Evolutionary conservation across 2,113 vertebrate genomes (phyloP), one percentile per base, ranked within the genome.

Genomic region (Aramus guarauna): DNA sequence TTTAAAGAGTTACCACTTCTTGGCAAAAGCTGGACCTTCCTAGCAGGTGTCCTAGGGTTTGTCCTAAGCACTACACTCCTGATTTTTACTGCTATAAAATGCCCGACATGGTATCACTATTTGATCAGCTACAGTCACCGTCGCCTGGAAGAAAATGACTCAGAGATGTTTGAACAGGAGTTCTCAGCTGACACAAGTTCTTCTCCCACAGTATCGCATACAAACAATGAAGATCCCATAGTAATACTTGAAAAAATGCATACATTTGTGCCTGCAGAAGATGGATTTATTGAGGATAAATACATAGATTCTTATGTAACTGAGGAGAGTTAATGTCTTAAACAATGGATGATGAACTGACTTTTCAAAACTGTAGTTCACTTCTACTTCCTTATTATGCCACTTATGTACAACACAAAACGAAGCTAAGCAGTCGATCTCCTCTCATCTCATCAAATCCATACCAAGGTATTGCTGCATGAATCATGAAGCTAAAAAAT

Each of bases 241-340:
- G 88, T 95, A 84, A 94, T 94, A 92, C 98, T 97, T 97, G 97
- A 98, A 94, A 97, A 98, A 97, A 89, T 91, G 50, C 94, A 96
- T 62, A 84, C 83, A 87, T 96, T 97, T 94, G 78, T 67, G 34
- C 91, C 97, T 34, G 98, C 97, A 12, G 99, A 99, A 29, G 99
- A 99, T 83, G 98, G 97, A 58, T 99, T 98, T 96, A 99, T 99
- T 97, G 99, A 99, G 96, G 99, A 99, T 78, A 98, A 98, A 45
- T 99, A 99, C 58, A 98, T 98, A 90, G 98, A 98, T 82, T 47
- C 97, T 22, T 97, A 97, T 6, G 97, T 89, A 96, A 56, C 26
- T 24, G 95, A 97, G 63, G 77, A 95, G 75, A 80, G 32, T 43
- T 98, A 96, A 97, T 53, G 56, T 76, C 43, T 72, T 91, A 88